A percentile compares a stretch with the other conserved stretches of the same genome.
These are phyloP conservation scores for Trachelus iudaicus DNA, from an alignment of 2,888 invertebrate species.

Conservation along the genomic window DNA sequence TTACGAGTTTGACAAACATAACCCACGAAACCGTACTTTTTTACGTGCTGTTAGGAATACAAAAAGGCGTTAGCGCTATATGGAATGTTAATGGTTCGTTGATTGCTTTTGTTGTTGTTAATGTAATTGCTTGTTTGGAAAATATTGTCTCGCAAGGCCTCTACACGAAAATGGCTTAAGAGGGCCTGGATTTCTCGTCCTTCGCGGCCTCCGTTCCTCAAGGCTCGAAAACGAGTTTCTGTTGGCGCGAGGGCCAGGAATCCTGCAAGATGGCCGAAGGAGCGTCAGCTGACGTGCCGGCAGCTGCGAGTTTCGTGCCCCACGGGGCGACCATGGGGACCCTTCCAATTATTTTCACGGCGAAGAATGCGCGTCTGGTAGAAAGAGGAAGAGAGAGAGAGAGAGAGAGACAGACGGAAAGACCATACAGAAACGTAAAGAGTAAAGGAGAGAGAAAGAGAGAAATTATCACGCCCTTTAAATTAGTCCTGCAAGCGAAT, in stretches of 20 bases:
- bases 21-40: neutral
- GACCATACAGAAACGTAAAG: neutral
- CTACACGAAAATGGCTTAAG: neutral
- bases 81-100: neutral
- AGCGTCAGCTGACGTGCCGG: constrained; percentile 1
- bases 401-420: neutral
- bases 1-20: neutral
- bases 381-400: neutral
- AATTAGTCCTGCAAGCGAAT: neutral
- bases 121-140: neutral
- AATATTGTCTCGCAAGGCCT: neutral
- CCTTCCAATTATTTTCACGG: constrained; percentile 1
- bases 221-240: neutral
- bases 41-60: neutral
- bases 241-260: constrained; percentile 3
- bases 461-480: neutral
- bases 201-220: constrained; percentile 3
- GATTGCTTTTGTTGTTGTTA: neutral
- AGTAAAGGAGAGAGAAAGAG: neutral
- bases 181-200: neutral
- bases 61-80: neutral
- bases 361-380: neutral
- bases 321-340: constrained; percentile 3
- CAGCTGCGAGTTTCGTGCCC: neutral
- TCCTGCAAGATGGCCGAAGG: neutral